A percentile compares a stretch with the other conserved stretches of the same genome.
Conservation (phyloP, 35 echinoderm and acorn worm genomes). For the Holothuria glaberrima region DNA sequence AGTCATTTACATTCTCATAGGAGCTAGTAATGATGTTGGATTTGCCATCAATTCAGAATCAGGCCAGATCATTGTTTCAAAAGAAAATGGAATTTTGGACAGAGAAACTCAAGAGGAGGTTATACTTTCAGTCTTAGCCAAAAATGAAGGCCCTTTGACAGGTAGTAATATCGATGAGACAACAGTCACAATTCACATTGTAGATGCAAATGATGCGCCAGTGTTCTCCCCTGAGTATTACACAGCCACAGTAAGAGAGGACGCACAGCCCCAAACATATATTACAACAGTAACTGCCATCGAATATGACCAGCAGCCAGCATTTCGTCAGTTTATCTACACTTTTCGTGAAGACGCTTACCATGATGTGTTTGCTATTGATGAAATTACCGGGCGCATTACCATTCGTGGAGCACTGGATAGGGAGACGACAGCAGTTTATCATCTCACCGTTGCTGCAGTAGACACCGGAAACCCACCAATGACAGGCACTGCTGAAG, state of each 20-base stretch:
- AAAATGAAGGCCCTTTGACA: constrained; percentile 78
- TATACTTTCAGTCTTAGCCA: constrained; percentile 78
- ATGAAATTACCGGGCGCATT: constrained; percentile 72
- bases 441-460: constrained; percentile 83
- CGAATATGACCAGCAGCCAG: constrained; percentile 81
- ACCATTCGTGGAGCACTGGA: constrained; percentile 65
- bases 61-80: constrained; percentile 79
- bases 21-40: constrained; percentile 82
- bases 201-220: constrained; percentile 95
- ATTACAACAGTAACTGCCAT: constrained; percentile 83
- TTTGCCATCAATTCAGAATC: constrained; percentile 79
- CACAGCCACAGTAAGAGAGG: constrained; percentile 75
- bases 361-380: constrained; percentile 74
- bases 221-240: constrained; percentile 79
- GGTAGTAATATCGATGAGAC: constrained; percentile 85
- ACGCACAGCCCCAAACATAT: constrained; percentile 59
- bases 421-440: constrained; percentile 78
- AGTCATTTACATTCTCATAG: constrained; percentile 85
- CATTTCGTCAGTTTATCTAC: constrained; percentile 82
- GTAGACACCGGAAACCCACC: constrained; percentile 86
- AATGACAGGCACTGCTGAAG: constrained; percentile 71
- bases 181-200: constrained; percentile 70
- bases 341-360: constrained; percentile 72
- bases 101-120: constrained; percentile 70
- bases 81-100: constrained; percentile 78